These are phyloP conservation scores for Chaetorhynchus papuensis DNA, from an alignment of 2,113 vertebrate genomes.

Conservation along the genomic window DNA sequence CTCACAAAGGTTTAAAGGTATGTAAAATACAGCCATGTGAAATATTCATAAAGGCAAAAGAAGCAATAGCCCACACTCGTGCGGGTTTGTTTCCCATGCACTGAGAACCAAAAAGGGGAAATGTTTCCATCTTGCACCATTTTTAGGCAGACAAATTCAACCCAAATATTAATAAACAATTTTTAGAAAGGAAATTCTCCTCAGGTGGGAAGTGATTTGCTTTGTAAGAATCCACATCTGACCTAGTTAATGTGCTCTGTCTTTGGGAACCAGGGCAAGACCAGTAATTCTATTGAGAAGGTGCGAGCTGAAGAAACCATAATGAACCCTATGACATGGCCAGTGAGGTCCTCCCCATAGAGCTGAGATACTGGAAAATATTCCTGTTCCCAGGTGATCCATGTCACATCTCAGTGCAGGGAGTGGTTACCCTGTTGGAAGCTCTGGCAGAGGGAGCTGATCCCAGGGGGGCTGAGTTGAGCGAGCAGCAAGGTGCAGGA, in stretches of 20 bases:
- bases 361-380: not conserved
- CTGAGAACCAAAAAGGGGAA: not conserved
- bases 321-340: not conserved
- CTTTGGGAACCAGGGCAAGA: not conserved
- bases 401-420: not conserved
- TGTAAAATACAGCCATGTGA: not conserved
- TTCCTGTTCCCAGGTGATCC: not conserved
- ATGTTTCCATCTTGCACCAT: not conserved
- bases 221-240: not conserved
- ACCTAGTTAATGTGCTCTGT: not conserved
- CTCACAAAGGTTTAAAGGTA: not conserved
- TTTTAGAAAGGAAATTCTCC: not conserved
- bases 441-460: not conserved
- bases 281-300: not conserved
- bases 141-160: not conserved
- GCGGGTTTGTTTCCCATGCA: not conserved
- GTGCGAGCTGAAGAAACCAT: not conserved
- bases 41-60: not conserved
- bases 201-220: not conserved
- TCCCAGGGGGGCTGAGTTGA: not conserved
- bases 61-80: not conserved
- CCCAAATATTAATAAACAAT: not conserved
- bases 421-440: not conserved
- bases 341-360: not conserved
- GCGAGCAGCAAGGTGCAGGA: not conserved